A percentile compares a stretch with the other conserved stretches of the same genome.
Conservation (phyloP, 2,113 vertebrate species). For the Eublepharis macularius region DNA sequence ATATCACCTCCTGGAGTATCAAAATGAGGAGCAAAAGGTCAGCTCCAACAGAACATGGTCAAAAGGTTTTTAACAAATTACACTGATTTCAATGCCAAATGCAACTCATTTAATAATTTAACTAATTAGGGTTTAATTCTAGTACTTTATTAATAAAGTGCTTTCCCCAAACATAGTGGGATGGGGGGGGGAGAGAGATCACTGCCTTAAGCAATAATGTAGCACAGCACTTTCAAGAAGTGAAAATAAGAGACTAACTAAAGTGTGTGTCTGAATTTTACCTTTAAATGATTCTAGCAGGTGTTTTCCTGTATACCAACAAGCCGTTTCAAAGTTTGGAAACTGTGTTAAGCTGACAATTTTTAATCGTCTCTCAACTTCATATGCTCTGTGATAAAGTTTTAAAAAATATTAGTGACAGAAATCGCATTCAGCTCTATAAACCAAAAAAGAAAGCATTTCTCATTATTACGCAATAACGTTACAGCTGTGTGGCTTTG, state of each 20-base stretch:
- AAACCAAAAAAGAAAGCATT: not conserved
- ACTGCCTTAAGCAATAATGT: not conserved
- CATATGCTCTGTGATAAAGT: constrained; percentile 90
- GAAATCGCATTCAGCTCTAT: not conserved
- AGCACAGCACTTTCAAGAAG: not conserved
- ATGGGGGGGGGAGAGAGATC: not conserved
- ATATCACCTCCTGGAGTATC: not conserved
- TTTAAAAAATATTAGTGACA: constrained; percentile 27
- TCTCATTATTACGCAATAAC: not conserved
- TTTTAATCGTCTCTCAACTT: constrained; percentile 93
- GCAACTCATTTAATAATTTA: not conserved
- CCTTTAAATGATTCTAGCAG: constrained; percentile 96
- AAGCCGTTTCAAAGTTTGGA: constrained; percentile 94
- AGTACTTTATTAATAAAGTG: not conserved
- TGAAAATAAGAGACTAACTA: not conserved
- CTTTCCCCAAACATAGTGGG: not conserved
- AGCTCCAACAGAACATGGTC: not conserved
- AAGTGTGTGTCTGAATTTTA: constrained; percentile 65
- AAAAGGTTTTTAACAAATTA: not conserved
- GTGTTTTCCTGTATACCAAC: constrained; percentile 95
- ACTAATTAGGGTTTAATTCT: not conserved
- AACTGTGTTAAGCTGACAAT: constrained; percentile 93
- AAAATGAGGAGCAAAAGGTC: not conserved
- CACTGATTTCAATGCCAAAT: too few species aligned
- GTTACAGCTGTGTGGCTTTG: not conserved